Evolutionary conservation across 2,797 vertebrate genomes (phyloP), one percentile per base, ranked within the genome.

Genomic region (Eulemur albifrons): DNA sequence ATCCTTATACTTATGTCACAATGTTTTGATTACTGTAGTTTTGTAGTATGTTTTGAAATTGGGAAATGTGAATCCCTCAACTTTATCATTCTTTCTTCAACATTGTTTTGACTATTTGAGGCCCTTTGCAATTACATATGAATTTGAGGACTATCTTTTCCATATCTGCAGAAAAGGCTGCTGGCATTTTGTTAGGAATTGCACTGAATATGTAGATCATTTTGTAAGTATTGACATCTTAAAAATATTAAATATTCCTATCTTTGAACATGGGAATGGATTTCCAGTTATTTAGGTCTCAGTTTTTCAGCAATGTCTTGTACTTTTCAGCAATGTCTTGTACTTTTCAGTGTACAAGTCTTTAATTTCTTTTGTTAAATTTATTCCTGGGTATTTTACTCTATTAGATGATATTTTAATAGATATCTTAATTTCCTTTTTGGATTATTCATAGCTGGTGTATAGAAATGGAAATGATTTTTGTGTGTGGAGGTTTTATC

Each of bases 181-280:
- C 4, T 79, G 52, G 27, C 77, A 69, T 88, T 61, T 43, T 92
- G 48, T 93, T 48, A 93, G 25, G 32, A 32, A 65, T 38, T 85
- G 27, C 30, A 67, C 5, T 75, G 9, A 48, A 86, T 23, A 11
- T 54, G n/a, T 45, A 69, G 13, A 32, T 79, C 21, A 73, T 21
- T 76, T 63, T 82, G 43, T 59, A 88, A 72, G 61, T 52, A 45
- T 8, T 48, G 75, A 50, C 32, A 63, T 61, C 17, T 93, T 50
- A 90, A 88, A 20, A 30, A 82, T 18, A 83, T 40, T 93, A 92
- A 73, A 77, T 84, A 69, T 73, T 95, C 65, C 43, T 86, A 81
- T 43, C 73, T 40, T 20, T 59, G 43, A 93, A 86, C 1, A 43
- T 57, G 43, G 15, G 9, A 21, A 89, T 87, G 17, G 86, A n/a